Evolutionary conservation across 2,888 invertebrate genomes (phyloP).

Genomic region (Eumerus sabulonum): DNA sequence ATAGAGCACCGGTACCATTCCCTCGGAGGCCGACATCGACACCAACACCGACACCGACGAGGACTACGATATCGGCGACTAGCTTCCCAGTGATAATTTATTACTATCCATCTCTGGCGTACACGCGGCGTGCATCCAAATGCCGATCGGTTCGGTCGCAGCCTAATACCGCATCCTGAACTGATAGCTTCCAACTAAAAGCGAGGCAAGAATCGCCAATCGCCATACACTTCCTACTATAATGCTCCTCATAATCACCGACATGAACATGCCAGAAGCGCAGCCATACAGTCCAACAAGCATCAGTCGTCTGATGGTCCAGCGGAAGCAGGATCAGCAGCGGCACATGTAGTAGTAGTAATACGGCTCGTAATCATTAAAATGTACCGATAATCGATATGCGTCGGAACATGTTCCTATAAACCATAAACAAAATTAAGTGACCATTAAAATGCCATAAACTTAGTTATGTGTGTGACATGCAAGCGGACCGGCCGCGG

Average conservation of each 20-base stretch:
- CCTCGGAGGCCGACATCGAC: not conserved
- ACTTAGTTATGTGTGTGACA: constrained; percentile 75
- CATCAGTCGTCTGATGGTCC: constrained; percentile 39
- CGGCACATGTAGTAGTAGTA: constrained; percentile 51
- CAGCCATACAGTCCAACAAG: constrained; percentile 73
- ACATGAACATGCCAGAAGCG: constrained; percentile 12
- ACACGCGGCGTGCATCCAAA: constrained; percentile 14
- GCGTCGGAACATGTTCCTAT: constrained; percentile 75
- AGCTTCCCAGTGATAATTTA: constrained; percentile 25
- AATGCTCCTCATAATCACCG: constrained; percentile 40
- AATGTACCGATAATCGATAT: constrained; percentile 74
- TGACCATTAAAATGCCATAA: constrained; percentile 80
- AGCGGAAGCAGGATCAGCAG: constrained; percentile 56
- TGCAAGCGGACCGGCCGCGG: constrained; percentile 48
- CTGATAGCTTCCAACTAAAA: constrained; percentile 47
- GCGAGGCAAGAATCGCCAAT: constrained; percentile 43
- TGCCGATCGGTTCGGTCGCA: constrained; percentile 4
- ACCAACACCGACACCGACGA: too few relatives aligned
- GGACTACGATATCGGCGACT: not conserved
- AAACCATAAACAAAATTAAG: constrained; percentile 79
- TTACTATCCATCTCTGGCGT: constrained; percentile 11
- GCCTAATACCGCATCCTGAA: constrained; percentile 41
- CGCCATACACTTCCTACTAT: constrained; percentile 51
- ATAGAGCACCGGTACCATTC: not conserved
- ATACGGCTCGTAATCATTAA: constrained; percentile 72